Evolutionary conservation across 1,140 invertebrate species (phyloP).

Genomic region (Periplaneta americana): DNA sequence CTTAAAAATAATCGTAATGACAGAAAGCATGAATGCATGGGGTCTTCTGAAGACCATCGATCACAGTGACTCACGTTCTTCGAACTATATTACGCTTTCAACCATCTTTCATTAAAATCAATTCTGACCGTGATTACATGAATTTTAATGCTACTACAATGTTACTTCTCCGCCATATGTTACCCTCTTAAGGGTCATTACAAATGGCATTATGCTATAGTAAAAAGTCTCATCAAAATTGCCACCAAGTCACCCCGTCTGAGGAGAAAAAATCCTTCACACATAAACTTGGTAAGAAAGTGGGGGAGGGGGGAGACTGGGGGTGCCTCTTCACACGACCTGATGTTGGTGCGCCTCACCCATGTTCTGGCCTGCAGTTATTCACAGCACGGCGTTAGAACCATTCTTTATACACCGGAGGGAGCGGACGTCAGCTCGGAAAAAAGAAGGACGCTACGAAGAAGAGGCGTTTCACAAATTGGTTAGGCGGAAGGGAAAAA

Average conservation of each 20-base stretch:
- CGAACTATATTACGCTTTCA: too few species aligned
- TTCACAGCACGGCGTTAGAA: slow-evolving; percentile 35
- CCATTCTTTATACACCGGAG: slow-evolving; percentile 39
- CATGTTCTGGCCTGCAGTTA: slow-evolving; percentile 19
- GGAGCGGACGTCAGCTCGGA: slow-evolving; percentile 30
- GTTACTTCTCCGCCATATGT: too few species aligned
- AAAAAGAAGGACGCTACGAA: neutral
- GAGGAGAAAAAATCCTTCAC: neutral
- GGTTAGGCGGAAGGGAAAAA: slow-evolving; percentile 9
- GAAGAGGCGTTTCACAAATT: slow-evolving; percentile 16
- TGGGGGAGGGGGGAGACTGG: neutral
- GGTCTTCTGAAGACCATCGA: too few species aligned
- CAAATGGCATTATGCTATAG: neutral
- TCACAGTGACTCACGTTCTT: too few species aligned
- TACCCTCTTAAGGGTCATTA: too few species aligned
- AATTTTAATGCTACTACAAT: neutral
- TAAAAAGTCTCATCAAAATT: neutral
- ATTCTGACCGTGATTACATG: neutral
- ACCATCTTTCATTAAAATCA: neutral
- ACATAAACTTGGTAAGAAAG: neutral
- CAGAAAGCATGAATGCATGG: too few species aligned
- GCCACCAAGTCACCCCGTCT: neutral
- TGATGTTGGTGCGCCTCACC: neutral
- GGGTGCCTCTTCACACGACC: neutral
- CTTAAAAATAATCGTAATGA: too few species aligned